These are phyloP conservation scores for Ceyx margarethae DNA, from an alignment of 2,113 vertebrate genomes.

Conservation along the genomic window DNA sequence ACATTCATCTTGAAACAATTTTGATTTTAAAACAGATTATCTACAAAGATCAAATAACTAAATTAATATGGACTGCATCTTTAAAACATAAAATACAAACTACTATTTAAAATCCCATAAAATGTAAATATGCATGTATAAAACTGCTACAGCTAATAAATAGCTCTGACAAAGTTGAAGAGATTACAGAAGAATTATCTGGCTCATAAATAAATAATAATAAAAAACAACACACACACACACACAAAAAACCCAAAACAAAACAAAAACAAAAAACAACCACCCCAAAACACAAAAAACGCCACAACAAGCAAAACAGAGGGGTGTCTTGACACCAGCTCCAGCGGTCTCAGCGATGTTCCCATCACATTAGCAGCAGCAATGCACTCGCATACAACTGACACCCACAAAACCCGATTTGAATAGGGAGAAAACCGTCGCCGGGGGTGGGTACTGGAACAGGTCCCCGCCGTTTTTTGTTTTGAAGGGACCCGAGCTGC, in stretches of 20 bases:
- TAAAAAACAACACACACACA: neutral
- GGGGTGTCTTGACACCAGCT: neutral
- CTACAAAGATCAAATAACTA: neutral
- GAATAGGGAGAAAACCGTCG: neutral
- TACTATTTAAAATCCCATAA: constrained; percentile 36
- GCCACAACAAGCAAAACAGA: neutral
- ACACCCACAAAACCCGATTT: neutral
- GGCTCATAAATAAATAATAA: neutral
- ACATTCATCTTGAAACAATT: constrained; percentile 43
- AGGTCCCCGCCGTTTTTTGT: neutral
- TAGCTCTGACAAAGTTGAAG: constrained; percentile 36
- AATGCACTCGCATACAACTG: neutral
- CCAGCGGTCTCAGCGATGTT: neutral
- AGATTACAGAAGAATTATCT: constrained; percentile 43
- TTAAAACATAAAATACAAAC: constrained; percentile 42
- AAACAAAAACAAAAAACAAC: neutral
- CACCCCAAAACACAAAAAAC: neutral
- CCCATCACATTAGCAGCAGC: neutral
- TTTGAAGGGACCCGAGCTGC: neutral
- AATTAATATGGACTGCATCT: neutral
- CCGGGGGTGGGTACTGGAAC: neutral
- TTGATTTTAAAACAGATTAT: constrained; percentile 30
- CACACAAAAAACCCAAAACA: too few relatives aligned
- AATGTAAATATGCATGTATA: constrained; percentile 42
- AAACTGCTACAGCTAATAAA: constrained; percentile 29